Base-by-base conservation (phyloP, 2,888 invertebrate genomes). In the Drosophila rubida region DNA sequence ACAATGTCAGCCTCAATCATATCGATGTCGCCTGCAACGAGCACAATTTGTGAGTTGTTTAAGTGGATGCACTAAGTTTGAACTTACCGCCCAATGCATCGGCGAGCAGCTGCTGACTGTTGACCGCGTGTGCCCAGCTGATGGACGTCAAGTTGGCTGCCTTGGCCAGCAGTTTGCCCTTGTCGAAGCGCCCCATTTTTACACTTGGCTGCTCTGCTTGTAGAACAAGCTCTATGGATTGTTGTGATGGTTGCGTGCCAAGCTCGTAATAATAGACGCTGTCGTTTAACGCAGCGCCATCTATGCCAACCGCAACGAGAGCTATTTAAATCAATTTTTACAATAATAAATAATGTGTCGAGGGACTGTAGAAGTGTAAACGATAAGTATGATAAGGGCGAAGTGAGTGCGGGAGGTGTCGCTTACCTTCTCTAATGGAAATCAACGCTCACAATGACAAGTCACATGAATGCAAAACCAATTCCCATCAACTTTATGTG, bases 1-100 rank as follows among this genome's bases (percentile, higher is more conserved):
- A 95, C 93, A 25, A 98, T 94, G 90, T 98, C 98, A 0, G 96
- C 97, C 92, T 98, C 97, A 63, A 98, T 92, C 96, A 97, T 97
- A 91, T 95, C 94, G 32, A 95, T 91, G 51, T 93, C 92, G 81
- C 93, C 95, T 92, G 48, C 8, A 16, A 5, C 19, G 1, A 19
- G 27, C 1, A n/a, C 8, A 8, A 9, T 6, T 32, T 11, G 44
- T 19, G 19, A 19, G 19, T 3, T 11, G 4, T 7, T 9, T 3
- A 37, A 23, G 22, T 11, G 2, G 5, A 37, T 22, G 49, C 13
- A 0, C 6, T 14, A 2, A 1, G 16, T 46, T n/a, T 13, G 4
- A 7, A 37, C 90, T 90, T 89, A 95, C 94, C 93, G 32, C 92
- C 91, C 44, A 97, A 92, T 35, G 95, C 94, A 1, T 93, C 92